A percentile compares a stretch with the other conserved stretches of the same genome.
phyloP scores from a whole-genome alignment of 2,113 vertebrate genomes.

The Sminthopsis crassicaudata region DNA sequence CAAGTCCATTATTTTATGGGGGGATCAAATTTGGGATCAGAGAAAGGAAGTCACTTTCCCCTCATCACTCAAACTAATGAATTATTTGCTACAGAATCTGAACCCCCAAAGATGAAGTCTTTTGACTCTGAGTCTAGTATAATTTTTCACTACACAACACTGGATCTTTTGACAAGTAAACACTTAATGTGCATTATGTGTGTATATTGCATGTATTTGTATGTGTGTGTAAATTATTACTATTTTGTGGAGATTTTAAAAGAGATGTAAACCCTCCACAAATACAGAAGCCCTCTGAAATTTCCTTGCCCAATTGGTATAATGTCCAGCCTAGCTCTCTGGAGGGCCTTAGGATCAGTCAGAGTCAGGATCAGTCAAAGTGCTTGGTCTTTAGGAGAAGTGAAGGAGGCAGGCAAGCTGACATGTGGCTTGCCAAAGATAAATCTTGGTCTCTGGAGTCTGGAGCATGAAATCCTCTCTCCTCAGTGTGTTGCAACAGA shows the following conservation, averaged over 20 bases:
- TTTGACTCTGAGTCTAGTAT: neutral
- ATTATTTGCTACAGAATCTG: neutral
- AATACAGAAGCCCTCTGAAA: neutral
- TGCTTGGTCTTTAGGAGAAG: no score
- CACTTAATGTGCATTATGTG: neutral
- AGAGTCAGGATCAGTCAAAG: no score
- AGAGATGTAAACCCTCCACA: neutral
- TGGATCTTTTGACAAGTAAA: neutral
- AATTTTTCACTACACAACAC: neutral
- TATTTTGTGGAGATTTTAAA: neutral
- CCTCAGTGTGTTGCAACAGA: no score
- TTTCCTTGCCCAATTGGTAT: neutral
- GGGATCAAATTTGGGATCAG: neutral
- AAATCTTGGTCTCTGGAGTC: no score
- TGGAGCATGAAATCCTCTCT: no score
- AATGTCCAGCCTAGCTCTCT: no score
- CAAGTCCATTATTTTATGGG: neutral
- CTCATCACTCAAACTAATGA: neutral
- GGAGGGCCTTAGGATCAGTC: no score
- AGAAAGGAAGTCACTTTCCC: neutral
- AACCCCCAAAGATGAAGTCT: neutral
- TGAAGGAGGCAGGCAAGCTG: no score
- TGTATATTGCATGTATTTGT: neutral
- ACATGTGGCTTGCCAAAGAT: no score
- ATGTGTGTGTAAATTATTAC: neutral